These are phyloP conservation scores for Arnoldichthys spilopterus DNA, from an alignment of 2,797 vertebrate species.

Conservation along the genomic window DNA sequence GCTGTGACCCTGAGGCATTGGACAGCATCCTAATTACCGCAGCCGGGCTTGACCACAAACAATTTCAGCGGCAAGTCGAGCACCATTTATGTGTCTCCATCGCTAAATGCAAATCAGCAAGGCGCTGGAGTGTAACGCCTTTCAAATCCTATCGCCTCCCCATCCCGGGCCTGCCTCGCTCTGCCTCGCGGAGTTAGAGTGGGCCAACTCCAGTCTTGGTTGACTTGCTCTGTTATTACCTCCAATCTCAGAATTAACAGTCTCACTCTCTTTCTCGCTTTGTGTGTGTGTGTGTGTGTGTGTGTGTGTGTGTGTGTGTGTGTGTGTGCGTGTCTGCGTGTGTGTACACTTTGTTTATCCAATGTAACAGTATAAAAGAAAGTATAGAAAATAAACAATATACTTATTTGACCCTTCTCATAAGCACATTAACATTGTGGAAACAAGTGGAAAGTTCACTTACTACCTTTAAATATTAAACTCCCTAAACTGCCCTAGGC, in stretches of 20 bases:
- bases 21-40: slow-evolving; percentile 58
- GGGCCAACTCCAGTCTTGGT: slow-evolving; percentile 58
- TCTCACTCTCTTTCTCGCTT: slow-evolving; percentile 24
- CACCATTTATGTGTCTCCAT: slow-evolving; percentile 73
- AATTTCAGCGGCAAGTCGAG: slow-evolving; percentile 49
- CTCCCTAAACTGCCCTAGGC: too few species aligned
- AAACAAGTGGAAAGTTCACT: not conserved
- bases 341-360: slow-evolving; percentile 71
- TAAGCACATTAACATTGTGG: slow-evolving; percentile 68
- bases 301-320: slow-evolving; percentile 54
- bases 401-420: slow-evolving; percentile 74
- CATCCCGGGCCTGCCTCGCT: slow-evolving; percentile 58
- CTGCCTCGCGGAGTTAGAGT: slow-evolving; percentile 32
- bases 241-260: slow-evolving; percentile 67
- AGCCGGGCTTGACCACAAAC: slow-evolving; percentile 61
- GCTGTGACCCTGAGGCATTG: slow-evolving; percentile 52
- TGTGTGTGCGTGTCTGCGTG: slow-evolving; percentile 30
- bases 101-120: slow-evolving; percentile 82
- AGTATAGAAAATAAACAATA: slow-evolving; percentile 28
- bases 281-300: slow-evolving; percentile 30
- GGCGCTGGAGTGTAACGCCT: slow-evolving; percentile 78
- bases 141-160: slow-evolving; percentile 78
- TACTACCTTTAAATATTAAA: not conserved
- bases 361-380: slow-evolving; percentile 83
- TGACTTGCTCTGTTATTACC: slow-evolving; percentile 57